A percentile compares a stretch with the other conserved stretches of the same genome.
phyloP scores from a whole-genome alignment of 2,797 vertebrate species.

The Enteromius unitaeniatus region DNA sequence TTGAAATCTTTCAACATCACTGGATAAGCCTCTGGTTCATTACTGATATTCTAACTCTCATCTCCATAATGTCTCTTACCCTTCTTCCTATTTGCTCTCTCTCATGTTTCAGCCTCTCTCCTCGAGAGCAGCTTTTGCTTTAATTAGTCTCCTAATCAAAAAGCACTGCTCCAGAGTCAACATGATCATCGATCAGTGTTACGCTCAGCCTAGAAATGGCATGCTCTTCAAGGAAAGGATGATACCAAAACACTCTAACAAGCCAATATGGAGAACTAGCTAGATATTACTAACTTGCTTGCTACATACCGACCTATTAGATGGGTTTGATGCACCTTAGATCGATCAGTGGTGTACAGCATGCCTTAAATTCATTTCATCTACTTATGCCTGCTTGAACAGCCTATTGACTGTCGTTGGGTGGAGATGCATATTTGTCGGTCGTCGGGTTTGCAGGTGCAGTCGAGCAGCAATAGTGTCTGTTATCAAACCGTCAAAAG shows the following conservation, averaged over 20 bases:
- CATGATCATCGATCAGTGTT: constrained; percentile 22
- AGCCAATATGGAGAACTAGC: not conserved
- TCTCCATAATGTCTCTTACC: constrained; percentile 19
- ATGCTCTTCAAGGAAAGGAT: not conserved
- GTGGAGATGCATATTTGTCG: constrained; percentile 17
- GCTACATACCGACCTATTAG: too few relatives aligned
- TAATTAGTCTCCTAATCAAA: constrained; percentile 47
- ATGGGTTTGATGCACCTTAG: not conserved
- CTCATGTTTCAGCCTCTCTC: constrained; percentile 3
- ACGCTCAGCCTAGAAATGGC: not conserved
- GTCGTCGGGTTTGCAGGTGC: constrained; percentile 26
- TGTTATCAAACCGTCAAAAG: constrained; percentile 60
- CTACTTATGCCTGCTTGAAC: not conserved
- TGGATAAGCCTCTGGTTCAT: constrained; percentile 1
- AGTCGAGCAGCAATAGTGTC: constrained; percentile 53
- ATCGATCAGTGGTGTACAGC: not conserved
- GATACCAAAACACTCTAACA: not conserved
- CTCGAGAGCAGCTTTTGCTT: constrained; percentile 40
- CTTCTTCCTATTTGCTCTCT: not conserved
- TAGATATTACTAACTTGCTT: not conserved
- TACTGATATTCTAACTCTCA: constrained; percentile 12
- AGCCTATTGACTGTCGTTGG: not conserved
- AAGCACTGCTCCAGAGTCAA: constrained; percentile 21
- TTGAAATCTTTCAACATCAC: constrained; percentile 7
- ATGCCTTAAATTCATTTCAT: not conserved